Evolutionary conservation across 2,888 invertebrate genomes (phyloP), one percentile per base, ranked within the genome.

Genomic region (Rhagonycha fulva): DNA sequence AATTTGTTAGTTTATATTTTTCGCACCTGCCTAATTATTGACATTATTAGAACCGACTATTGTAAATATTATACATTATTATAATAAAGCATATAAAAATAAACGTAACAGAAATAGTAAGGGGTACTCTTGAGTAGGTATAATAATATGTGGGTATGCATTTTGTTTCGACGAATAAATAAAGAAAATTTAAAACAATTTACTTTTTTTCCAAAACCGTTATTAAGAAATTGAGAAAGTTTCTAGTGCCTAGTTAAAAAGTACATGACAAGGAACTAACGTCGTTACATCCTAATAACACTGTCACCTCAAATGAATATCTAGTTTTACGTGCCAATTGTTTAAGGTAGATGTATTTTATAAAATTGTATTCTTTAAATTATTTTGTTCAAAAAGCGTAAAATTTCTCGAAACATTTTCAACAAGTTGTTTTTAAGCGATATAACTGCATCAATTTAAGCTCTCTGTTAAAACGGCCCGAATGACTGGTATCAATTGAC

Each of bases 401-500:
- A 68, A 68, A 68, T 68, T 32, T 68, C 68, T 30, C 30, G 19
- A 70, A 62, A n/a, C 62, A 62, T 14, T 71, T 77, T 71, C 78
- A 78, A 78, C 78, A 78, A 78, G 78, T 78, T 78, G 78, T 68
- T 75, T 77, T 77, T 71, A 68, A 71, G 63, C 75, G 72, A 68
- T n/a, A 24, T 30, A 62, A 63, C 60, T 69, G 76, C 73, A 72
- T 75, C 74, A 78, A 74, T 78, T 78, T 73, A 73, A 78, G 73
- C 73, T 69, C 73, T 73, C 62, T 62, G 66, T 61, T 72, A 72
- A 72, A 78, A 78, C 72, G 75, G 75, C 68, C 73, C 72, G 70
- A 77, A 72, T 75, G 77, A 78, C 72, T 75, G 75, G 73, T 74
- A 78, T 87, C 87, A 87, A 87, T 87, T 85, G 87, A 85, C 84